Conservation (phyloP, 1,140 invertebrate species). For the Streblospio benedicti region DNA sequence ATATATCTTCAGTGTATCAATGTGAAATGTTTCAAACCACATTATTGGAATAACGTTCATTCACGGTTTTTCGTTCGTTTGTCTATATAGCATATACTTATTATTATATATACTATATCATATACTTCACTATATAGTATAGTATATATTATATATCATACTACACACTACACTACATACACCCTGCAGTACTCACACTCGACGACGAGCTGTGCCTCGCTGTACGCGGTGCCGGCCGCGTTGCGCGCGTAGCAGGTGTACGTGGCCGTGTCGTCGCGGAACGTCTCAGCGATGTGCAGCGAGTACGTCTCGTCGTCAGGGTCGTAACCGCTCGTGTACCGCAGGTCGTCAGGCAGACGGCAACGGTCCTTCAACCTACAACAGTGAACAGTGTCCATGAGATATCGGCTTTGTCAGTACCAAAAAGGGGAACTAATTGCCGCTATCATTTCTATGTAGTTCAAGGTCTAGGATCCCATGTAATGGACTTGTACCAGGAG, state of each 20-base stretch:
- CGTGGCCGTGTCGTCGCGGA: slow-evolving; percentile 84
- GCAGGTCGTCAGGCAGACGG: slow-evolving; percentile 29
- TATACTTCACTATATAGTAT: too few species aligned
- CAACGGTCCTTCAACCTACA: slow-evolving; percentile 40
- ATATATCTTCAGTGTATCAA: too few species aligned
- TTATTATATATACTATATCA: too few species aligned
- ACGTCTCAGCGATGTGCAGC: slow-evolving; percentile 31
- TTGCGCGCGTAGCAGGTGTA: slow-evolving; percentile 98
- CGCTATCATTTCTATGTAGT: neutral
- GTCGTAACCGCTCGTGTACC: slow-evolving; percentile 27
- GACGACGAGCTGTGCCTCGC: slow-evolving; percentile 35
- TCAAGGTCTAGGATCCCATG: too few species aligned
- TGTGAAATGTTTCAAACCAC: too few species aligned
- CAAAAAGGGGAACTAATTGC: neutral
- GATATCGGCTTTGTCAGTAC: neutral
- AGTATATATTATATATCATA: too few species aligned
- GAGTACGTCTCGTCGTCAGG: slow-evolving; percentile 25
- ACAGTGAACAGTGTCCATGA: neutral
- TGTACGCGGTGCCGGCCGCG: slow-evolving; percentile 62
- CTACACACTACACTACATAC: too few species aligned
- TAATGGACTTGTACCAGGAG: too few species aligned
- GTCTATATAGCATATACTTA: too few species aligned
- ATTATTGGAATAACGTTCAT: too few species aligned
- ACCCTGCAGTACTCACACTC: slow-evolving; percentile 36
- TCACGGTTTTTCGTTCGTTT: too few species aligned